Evolutionary conservation across 2,888 invertebrate genomes (phyloP).

Genomic region (Scaptomyza cyrtandrae): DNA sequence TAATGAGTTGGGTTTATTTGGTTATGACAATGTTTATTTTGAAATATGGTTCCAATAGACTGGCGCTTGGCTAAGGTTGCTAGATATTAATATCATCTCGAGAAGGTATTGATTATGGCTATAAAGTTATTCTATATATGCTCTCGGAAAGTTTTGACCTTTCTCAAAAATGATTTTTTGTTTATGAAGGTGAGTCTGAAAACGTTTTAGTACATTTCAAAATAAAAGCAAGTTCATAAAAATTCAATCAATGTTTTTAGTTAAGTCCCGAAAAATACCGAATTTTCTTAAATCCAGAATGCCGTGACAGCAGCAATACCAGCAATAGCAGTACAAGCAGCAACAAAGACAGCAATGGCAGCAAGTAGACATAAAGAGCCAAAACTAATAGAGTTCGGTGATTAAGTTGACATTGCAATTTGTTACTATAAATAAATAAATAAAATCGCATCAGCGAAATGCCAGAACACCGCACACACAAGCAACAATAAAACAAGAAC

Average conservation of each 20-base stretch:
- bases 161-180: too few species aligned
- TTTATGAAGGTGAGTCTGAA: too few species aligned
- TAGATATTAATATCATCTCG: not conserved
- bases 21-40: not conserved
- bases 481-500: conserved; percentile 8
- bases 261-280: not conserved
- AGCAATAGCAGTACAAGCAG: not conserved
- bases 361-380: conserved; percentile 31
- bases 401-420: conserved; percentile 78
- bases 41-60: not conserved
- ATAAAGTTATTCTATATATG: too few species aligned
- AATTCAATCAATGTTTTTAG: not conserved
- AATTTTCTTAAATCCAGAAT: not conserved
- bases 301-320: conserved; percentile 10
- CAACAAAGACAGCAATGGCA: conserved; percentile 3
- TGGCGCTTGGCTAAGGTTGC: not conserved
- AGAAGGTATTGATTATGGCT: not conserved
- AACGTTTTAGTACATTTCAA: not conserved
- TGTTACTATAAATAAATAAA: conserved; percentile 78
- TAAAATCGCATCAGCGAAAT: conserved; percentile 70
- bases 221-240: not conserved
- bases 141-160: too few species aligned
- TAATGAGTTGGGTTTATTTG: not conserved
- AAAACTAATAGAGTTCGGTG: conserved; percentile 74
- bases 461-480: conserved; percentile 19